Evolutionary conservation across 2,888 invertebrate species (phyloP).

Genomic region (Strigamia maritima): DNA sequence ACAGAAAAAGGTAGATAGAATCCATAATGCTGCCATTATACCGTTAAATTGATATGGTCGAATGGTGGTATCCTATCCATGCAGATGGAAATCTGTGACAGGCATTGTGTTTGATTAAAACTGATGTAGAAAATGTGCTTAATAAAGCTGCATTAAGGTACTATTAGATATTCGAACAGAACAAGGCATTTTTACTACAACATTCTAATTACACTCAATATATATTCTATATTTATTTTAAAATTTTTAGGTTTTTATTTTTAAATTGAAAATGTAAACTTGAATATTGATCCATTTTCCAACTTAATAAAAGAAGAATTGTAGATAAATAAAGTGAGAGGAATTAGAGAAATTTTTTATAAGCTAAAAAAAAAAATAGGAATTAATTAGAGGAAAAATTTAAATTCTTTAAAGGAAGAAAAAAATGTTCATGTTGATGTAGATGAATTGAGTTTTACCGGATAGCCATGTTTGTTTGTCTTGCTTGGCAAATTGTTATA

Average conservation of each 20-base stretch:
- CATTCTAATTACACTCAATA: no score
- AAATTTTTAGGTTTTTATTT: background rate
- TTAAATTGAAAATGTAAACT: background rate
- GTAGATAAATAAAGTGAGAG: background rate
- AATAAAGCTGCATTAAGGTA: background rate
- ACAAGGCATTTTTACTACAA: no score
- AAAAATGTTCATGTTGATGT: no score
- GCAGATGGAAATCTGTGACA: background rate
- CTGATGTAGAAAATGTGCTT: slow-evolving; percentile 6
- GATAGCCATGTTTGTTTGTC: background rate
- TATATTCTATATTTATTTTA: background rate
- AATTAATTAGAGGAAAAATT: background rate
- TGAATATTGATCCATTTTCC: background rate
- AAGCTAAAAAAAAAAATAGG: background rate
- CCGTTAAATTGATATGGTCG: slow-evolving; percentile 10
- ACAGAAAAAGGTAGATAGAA: background rate
- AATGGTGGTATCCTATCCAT: background rate
- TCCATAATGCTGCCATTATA: background rate
- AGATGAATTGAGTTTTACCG: background rate
- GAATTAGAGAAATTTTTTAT: background rate
- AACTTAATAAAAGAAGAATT: background rate
- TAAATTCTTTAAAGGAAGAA: background rate
- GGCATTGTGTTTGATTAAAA: slow-evolving; percentile 19
- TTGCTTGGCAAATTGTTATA: background rate
- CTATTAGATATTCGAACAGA: no score